A percentile compares a stretch with the other conserved stretches of the same genome.
Conservation (phyloP, 2,888 invertebrate genomes). For the Lamproptera curius region DNA sequence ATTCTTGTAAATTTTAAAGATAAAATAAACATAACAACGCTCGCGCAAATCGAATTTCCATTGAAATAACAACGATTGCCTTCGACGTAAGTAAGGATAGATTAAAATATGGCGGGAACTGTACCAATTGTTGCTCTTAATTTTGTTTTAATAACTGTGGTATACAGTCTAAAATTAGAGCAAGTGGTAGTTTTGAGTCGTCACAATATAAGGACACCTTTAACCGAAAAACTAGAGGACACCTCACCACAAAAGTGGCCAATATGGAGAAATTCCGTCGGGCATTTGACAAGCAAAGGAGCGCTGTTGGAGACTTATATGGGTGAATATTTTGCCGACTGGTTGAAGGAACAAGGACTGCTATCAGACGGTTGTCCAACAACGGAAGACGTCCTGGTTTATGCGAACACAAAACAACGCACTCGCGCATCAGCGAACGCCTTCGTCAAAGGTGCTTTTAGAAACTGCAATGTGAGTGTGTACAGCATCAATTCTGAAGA, state of each 20-base stretch:
- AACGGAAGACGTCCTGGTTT: slow-evolving; percentile 39
- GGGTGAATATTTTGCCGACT: slow-evolving; percentile 49
- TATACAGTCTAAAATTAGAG: slow-evolving; percentile 26
- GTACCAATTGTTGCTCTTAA: too few species aligned
- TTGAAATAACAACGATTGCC: too few species aligned
- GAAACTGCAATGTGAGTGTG: slow-evolving; percentile 42
- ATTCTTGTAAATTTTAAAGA: too few species aligned
- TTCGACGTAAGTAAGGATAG: too few species aligned
- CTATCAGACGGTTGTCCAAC: slow-evolving; percentile 41
- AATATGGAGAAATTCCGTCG: slow-evolving; percentile 38
- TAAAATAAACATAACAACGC: too few species aligned
- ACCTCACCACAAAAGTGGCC: slow-evolving; percentile 46
- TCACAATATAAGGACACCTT: slow-evolving; percentile 53
- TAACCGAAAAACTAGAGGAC: slow-evolving; percentile 35
- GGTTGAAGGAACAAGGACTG: slow-evolving; percentile 43
- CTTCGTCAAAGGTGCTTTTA: slow-evolving; percentile 49
- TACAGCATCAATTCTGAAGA: slow-evolving; percentile 34
- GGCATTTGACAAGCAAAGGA: slow-evolving; percentile 53
- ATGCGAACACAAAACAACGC: slow-evolving; percentile 52
- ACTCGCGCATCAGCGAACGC: slow-evolving; percentile 49
- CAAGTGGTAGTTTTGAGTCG: slow-evolving; percentile 56
- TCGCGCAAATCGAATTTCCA: too few species aligned
- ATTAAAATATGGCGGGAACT: background rate
- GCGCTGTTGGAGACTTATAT: slow-evolving; percentile 48
- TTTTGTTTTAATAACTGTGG: too few species aligned